Conservation (phyloP, 2,113 vertebrate species). For the Beaufortia kweichowensis region DNA sequence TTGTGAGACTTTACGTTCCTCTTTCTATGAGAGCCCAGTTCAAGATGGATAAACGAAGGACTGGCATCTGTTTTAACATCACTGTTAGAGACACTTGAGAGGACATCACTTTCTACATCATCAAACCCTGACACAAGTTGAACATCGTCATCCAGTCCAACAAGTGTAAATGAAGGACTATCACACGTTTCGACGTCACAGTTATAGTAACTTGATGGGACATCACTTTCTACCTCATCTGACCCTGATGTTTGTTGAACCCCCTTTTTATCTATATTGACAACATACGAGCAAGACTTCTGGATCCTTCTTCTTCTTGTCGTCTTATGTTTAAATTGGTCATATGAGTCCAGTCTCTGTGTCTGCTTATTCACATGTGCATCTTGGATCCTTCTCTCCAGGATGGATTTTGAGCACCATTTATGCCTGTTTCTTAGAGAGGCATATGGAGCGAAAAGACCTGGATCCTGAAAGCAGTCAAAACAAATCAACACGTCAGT, state of each 20-base stretch:
- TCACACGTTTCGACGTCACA: too few species aligned
- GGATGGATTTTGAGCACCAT: constrained; percentile 6
- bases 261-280: too few species aligned
- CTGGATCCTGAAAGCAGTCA: constrained; percentile 39
- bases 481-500: neutral
- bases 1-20: too few species aligned
- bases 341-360: too few species aligned
- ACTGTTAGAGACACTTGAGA: neutral
- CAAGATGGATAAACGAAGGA: constrained; percentile 36
- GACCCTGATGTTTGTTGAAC: neutral
- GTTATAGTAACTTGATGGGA: too few species aligned
- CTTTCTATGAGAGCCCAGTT: constrained; percentile 21
- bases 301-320: constrained; percentile 12
- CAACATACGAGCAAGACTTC: too few species aligned
- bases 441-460: constrained; percentile 13
- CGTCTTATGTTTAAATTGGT: too few species aligned
- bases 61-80: neutral
- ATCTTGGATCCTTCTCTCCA: neutral
- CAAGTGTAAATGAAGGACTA: too few species aligned
- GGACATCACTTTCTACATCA: neutral
- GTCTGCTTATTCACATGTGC: too few species aligned
- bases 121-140: neutral
- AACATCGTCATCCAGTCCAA: neutral
- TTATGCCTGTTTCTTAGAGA: neutral
- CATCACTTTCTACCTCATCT: neutral